Evolutionary conservation across 1,140 invertebrate species (phyloP), one percentile per base, ranked within the genome.

Genomic region (Phenacoccus solenopsis): DNA sequence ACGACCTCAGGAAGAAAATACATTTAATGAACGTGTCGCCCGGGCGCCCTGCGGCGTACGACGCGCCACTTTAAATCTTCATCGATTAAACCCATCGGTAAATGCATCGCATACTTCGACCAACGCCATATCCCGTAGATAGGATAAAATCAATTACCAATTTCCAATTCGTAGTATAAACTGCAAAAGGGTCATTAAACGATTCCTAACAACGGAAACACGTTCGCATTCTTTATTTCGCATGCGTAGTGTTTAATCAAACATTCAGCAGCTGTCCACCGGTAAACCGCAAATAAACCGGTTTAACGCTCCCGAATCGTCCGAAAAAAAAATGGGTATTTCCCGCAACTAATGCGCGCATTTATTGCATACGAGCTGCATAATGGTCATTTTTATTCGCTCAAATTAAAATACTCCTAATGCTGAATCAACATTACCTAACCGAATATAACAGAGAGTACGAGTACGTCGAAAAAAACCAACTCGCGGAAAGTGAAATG

Each of bases 221-320:
- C 38, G 38, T 49, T 49, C 38, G 38, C 38, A 49, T 49, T 49
- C 38, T 49, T 49, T 49, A 49, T 49, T 49, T 49, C 38, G 38
- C 38, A 49, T 49, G 20, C 38, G 38, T 9, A 49, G 38, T 2
- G 38, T 16, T 49, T 49, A 32, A 32, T 32, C 30, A 49, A n/a
- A 49, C 38, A 49, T 49, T 49, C 38, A 49, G 20, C 38, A 49
- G 38, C 38, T 49, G 38, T 49, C 38, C 38, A n/a, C 38, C 16
- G 20, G 20, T 49, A 49, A 49, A 49, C 38, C 38, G 20, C 38
- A 49, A 49, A 49, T 49, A 16, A 49, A 49, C 38, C 38, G 38
- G 38, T 49, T 49, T 16, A n/a, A 49, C 38, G 16, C 5, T 49
- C 5, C 38, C 38, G 20, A 49, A n/a, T n/a, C n/a, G n/a, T n/a